Base-by-base conservation (phyloP, 2,113 vertebrate species). In the Serinus canaria region DNA sequence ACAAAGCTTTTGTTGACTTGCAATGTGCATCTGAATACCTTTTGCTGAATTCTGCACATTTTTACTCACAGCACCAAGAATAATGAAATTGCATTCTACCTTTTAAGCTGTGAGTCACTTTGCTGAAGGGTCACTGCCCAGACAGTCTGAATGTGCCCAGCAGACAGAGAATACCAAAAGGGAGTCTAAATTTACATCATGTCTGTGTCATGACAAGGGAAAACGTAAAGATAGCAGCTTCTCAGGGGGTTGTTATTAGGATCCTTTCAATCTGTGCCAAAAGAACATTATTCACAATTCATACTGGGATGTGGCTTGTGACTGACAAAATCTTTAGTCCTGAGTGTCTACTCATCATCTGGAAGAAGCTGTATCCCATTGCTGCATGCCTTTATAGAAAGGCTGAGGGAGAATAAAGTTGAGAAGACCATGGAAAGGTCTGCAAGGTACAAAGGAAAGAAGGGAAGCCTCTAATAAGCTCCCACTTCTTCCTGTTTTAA, bases 31-130 rank as follows among this genome's bases (percentile, higher is more conserved):
- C 83, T 92, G 35, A 83, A 63, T 80, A 37, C 22, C 23, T 94
- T 88, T 83, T 86, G 70, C 93, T 91, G 85, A 86, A 86, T 94
- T 83, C 33, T 92, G 72, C 0, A 0, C 15, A 6, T 67, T 90
- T 95, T 74, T 87, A 95, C 92, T 83, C 47, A 67, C 59, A 83
- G 56, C 49, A 81, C 83, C 79, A 87, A 91, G 95, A 90, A 83
- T 82, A 94, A 87, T 56, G 35, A 83, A 93, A 92, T 92, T 90
- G 62, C 66, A 35, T 93, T 90, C 69, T 96, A 94, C 60, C 77
- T 94, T 92, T 83, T 63, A 95, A 92, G 73, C 83, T 81, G 63
- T 96, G 94, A 96, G 73, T 96, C 94, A 90, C 68, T 95, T 75
- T 35, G 49, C 76, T 87, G 15, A 93, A 92, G 86, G 83, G 95